A percentile compares a stretch with the other conserved stretches of the same genome.
These are phyloP conservation scores for Circaetus cinerascens DNA, from an alignment of 2,113 vertebrate species.

Conservation along the genomic window DNA sequence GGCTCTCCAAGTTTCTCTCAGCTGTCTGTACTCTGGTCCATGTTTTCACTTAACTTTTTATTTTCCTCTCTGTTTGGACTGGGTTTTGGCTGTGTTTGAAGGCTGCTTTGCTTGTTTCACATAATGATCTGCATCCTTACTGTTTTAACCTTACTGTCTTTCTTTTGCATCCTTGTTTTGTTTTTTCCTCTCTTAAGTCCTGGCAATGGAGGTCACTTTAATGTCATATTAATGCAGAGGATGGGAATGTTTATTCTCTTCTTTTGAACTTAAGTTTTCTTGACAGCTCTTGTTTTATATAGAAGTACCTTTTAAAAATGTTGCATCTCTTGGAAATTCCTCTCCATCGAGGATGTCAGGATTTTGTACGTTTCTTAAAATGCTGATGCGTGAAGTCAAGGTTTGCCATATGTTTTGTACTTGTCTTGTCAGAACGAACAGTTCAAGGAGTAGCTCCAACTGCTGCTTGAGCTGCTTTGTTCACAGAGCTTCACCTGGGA, in stretches of 20 bases:
- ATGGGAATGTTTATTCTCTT: not conserved
- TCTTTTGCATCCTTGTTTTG: not conserved
- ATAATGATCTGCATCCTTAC: rapidly evolving
- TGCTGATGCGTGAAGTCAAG: rapidly evolving
- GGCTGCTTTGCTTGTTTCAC: not conserved
- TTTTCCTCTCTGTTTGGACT: rapidly evolving
- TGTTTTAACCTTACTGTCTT: not conserved
- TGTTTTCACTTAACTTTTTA: not conserved
- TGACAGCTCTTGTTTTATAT: rapidly evolving
- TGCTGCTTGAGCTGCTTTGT: not conserved
- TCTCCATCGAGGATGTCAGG: rapidly evolving
- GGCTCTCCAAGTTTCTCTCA: not conserved
- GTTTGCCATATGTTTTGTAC: not conserved
- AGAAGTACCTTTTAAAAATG: rapidly evolving
- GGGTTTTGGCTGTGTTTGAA: not conserved
- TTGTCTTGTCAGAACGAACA: rapidly evolving
- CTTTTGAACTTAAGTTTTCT: not conserved
- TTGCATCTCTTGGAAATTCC: not conserved
- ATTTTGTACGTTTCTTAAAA: rapidly evolving
- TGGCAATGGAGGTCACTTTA: not conserved
- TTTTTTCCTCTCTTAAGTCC: not conserved
- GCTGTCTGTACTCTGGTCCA: not conserved
- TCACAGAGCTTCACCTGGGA: too few species aligned
- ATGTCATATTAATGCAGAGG: rapidly evolving
- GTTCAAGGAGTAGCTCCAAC: not conserved